A percentile compares a stretch with the other conserved stretches of the same genome.
phyloP scores from a whole-genome alignment of 1,140 invertebrate species.

The Leptestheria dahalacensis region DNA sequence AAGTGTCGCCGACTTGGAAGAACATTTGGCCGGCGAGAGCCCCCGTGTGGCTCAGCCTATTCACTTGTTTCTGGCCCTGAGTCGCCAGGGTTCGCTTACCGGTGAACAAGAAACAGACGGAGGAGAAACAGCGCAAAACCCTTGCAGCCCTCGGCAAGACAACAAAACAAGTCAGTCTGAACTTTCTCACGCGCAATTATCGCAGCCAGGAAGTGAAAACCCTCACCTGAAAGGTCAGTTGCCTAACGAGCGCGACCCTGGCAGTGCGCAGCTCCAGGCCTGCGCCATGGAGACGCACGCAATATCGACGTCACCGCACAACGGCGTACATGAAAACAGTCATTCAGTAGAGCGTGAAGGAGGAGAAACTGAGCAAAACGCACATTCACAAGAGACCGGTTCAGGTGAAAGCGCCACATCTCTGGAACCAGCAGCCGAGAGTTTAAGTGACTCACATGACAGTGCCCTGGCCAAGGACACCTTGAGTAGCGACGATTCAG shows the following conservation, averaged over 20 bases:
- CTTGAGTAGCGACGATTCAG: too few species aligned
- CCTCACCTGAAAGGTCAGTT: not conserved
- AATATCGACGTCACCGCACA: too few species aligned
- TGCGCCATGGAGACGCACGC: not conserved
- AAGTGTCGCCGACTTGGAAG: not conserved
- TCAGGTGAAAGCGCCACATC: not conserved
- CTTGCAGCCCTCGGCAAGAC: too few species aligned
- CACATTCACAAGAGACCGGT: not conserved
- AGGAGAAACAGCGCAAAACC: too few species aligned
- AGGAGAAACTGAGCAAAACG: not conserved
- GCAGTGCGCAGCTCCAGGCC: not conserved
- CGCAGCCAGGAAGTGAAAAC: not conserved
- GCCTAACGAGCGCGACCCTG: not conserved
- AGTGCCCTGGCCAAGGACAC: too few species aligned
- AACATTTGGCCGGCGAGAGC: not conserved
- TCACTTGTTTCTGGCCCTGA: not conserved
- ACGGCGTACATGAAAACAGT: too few species aligned
- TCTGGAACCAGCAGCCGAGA: too few species aligned
- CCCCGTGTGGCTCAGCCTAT: not conserved
- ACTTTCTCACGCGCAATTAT: not conserved
- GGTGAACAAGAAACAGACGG: not conserved
- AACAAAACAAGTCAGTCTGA: not conserved
- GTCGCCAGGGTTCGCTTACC: not conserved
- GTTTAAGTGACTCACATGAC: too few species aligned
- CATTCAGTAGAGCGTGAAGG: not conserved